phyloP scores from a whole-genome alignment of 35 echinoderm and acorn worm genomes.

The Eucidaris tribuloides region DNA sequence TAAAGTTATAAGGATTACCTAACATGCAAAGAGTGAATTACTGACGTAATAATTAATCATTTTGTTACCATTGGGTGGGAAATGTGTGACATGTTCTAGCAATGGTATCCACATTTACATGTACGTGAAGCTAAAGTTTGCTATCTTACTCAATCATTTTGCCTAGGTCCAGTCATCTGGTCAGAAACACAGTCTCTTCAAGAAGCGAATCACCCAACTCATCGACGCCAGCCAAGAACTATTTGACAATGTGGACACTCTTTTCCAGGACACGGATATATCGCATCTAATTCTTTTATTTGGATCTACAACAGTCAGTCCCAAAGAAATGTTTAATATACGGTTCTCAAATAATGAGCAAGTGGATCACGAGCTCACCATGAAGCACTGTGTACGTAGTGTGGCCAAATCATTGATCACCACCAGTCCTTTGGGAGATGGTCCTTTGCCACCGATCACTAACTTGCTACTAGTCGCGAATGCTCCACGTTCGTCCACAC shows the following conservation, averaged over 20 bases:
- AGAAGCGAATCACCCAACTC: not conserved
- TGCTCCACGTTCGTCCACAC: not conserved
- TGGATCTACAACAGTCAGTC: not conserved
- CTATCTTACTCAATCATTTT: not conserved
- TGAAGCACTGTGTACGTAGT: constrained; percentile 18
- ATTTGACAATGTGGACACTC: not conserved
- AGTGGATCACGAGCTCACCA: not conserved
- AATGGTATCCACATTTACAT: no score
- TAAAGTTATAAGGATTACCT: no score
- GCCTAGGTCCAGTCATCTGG: not conserved
- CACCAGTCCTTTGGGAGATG: not conserved
- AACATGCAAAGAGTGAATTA: no score
- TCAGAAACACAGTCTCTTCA: constrained; percentile 1
- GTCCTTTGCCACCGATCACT: not conserved
- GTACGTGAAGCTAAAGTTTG: no score
- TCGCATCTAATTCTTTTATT: not conserved
- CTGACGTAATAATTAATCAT: no score
- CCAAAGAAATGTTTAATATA: constrained; percentile 14
- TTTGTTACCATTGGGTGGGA: no score
- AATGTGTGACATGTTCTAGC: no score
- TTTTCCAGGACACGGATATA: constrained; percentile 23
- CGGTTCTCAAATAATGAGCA: constrained; percentile 22
- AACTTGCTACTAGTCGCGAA: not conserved
- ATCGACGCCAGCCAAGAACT: not conserved
- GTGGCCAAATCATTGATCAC: constrained; percentile 10